phyloP scores from a whole-genome alignment of 2,888 invertebrate genomes.

The Sarcophaga variegata region DNA sequence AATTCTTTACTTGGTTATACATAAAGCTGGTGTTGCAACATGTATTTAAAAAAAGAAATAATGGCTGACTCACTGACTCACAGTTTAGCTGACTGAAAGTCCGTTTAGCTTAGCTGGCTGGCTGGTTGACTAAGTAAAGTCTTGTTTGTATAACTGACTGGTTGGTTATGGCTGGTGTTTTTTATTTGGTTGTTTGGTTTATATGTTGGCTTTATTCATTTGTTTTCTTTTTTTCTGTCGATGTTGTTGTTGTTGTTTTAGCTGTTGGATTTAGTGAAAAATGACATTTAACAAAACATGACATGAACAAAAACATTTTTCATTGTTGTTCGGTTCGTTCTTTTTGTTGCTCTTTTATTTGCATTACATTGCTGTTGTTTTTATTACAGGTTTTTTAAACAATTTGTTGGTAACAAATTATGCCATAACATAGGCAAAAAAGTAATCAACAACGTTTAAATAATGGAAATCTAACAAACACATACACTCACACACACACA shows the following conservation, averaged over 20 bases:
- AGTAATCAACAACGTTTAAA: neutral
- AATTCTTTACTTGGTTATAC: conserved; percentile 24
- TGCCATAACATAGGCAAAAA: neutral
- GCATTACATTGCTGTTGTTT: conserved; percentile 10
- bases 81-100: no score
- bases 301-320: conserved; percentile 54
- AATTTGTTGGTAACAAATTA: conserved; percentile 58
- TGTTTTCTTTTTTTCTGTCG: no score
- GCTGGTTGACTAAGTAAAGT: no score
- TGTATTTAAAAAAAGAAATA: conserved; percentile 20
- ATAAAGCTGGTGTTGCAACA: conserved; percentile 41
- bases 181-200: no score
- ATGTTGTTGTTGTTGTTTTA: neutral
- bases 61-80: no score
- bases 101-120: no score
- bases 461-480: no score
- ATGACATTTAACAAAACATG: conserved; percentile 47
- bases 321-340: neutral
- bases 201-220: no score
- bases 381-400: conserved; percentile 27
- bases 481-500: neutral
- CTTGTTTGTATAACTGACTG: no score
- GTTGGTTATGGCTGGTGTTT: no score
- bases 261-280: conserved; percentile 31
- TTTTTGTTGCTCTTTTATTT: conserved; percentile 5